Base-by-base conservation (phyloP, 2,113 vertebrate genomes). In the Actenoides lindsayi region DNA sequence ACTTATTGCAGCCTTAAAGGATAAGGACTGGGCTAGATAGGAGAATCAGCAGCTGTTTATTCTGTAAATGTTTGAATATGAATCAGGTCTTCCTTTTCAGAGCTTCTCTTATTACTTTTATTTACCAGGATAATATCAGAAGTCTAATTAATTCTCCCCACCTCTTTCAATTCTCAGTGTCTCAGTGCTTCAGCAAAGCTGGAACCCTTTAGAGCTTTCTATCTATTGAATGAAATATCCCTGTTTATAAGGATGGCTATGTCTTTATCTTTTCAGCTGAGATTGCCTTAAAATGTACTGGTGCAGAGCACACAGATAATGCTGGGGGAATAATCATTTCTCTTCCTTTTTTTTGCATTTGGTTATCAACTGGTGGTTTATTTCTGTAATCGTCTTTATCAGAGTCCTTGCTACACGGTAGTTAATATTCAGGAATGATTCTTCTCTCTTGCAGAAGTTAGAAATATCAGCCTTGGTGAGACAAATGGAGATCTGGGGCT, bases 1-100 rank as follows among this genome's bases (percentile, higher is more conserved):
- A 69, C 50, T 95, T 97, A 96, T 90, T 97, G 95, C 93, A 94
- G 94, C 68, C 92, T 96, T 94, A 94, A 95, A 96, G 95, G 96
- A 92, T 91, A 78, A 64, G 46, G 93, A 83, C 63, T 90, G 83
- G 84, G 77, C 85, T 94, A 95, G 90, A 94, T 92, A 93, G 94
- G 56, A 95, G 83, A 95, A 87, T 94, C 95, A 84, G 94, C 73
- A 94, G 91, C 94, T 96, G 96, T 97, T 97, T 97, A 97, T 96
- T 97, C 94, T 90, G 85, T 96, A 97, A 97, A 95, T 95, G 97
- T 96, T 96, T 97, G 94, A 95, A 96, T 97, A 97, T 83, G 92
- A 94, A 97, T 90, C 87, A 85, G 74, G 83, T 71, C 90, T 89
- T 94, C 92, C 77, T 94, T 89, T 95, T 63, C 46, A 73, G 56